Percentiles rank a stretch among this genome's conserved stretches.
phyloP scores from a whole-genome alignment of 2,888 invertebrate genomes.

The Aphodius sticticus region DNA sequence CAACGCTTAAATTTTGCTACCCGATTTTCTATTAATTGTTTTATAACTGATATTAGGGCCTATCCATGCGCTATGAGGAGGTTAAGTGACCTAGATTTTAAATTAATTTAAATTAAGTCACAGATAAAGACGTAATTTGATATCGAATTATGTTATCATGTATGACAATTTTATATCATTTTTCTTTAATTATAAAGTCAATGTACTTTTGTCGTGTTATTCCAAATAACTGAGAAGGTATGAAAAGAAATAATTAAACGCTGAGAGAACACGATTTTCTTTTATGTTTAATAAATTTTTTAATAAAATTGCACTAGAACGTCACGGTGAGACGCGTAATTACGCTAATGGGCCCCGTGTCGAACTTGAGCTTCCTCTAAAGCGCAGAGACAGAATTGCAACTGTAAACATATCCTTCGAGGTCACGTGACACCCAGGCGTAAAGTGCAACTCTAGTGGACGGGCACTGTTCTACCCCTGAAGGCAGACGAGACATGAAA shows the following conservation, averaged over 20 bases:
- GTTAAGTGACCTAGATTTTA: neutral
- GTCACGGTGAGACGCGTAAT: neutral
- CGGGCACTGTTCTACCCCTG: neutral
- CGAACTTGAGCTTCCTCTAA: neutral
- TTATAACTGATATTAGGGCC: neutral
- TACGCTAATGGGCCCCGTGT: neutral
- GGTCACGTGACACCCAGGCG: neutral
- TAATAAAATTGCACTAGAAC: neutral
- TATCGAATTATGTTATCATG: too few relatives aligned
- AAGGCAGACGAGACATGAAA: constrained; percentile 9
- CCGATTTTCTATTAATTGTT: neutral
- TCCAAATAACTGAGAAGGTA: neutral
- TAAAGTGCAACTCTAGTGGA: constrained; percentile 9
- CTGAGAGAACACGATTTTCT: neutral
- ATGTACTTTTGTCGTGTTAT: neutral
- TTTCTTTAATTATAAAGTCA: too few relatives aligned
- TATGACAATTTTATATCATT: too few relatives aligned
- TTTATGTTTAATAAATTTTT: neutral
- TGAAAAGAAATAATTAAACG: neutral
- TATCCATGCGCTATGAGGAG: neutral
- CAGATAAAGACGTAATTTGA: neutral
- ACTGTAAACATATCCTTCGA: constrained; percentile 10
- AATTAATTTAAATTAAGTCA: neutral
- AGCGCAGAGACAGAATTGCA: neutral
- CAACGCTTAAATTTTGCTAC: neutral